Conservation (phyloP, 2,888 invertebrate species). For the Plusia festucae region DNA sequence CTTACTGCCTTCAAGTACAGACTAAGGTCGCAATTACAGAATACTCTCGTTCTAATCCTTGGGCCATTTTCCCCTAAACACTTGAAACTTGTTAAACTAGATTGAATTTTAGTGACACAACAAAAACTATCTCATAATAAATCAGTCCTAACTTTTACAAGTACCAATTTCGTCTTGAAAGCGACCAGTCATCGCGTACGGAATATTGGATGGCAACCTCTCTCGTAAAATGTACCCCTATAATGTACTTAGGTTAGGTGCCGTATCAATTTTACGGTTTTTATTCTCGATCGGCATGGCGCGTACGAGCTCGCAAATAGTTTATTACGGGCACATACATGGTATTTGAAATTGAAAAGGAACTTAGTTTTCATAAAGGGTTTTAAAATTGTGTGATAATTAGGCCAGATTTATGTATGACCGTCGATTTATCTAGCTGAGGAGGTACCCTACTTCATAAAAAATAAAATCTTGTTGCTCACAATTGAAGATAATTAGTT, state of each 20-base stretch:
- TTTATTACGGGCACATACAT: background rate
- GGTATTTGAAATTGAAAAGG: background rate
- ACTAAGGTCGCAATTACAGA: background rate
- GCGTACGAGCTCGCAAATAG: constrained; percentile 5
- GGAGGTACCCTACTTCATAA: no score
- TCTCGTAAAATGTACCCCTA: constrained; percentile 50
- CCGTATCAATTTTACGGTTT: constrained; percentile 44
- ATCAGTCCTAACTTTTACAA: constrained; percentile 57
- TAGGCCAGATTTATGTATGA: no score
- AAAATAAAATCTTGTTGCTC: no score
- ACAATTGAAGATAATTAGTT: no score
- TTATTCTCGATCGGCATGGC: constrained; percentile 31
- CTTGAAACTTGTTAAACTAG: constrained; percentile 45
- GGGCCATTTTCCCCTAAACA: constrained; percentile 27
- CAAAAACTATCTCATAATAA: constrained; percentile 56
- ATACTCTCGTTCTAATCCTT: constrained; percentile 13
- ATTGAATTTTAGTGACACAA: constrained; percentile 58
- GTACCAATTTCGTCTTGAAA: constrained; percentile 42
- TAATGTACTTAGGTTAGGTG: constrained; percentile 39
- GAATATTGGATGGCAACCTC: constrained; percentile 31
- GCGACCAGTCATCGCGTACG: constrained; percentile 50
- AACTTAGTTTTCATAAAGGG: background rate
- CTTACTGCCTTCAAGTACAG: background rate
- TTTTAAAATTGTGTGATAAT: no score
- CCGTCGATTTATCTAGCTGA: no score